phyloP scores from a whole-genome alignment of 2,113 vertebrate genomes.

The Penelope pileata region DNA sequence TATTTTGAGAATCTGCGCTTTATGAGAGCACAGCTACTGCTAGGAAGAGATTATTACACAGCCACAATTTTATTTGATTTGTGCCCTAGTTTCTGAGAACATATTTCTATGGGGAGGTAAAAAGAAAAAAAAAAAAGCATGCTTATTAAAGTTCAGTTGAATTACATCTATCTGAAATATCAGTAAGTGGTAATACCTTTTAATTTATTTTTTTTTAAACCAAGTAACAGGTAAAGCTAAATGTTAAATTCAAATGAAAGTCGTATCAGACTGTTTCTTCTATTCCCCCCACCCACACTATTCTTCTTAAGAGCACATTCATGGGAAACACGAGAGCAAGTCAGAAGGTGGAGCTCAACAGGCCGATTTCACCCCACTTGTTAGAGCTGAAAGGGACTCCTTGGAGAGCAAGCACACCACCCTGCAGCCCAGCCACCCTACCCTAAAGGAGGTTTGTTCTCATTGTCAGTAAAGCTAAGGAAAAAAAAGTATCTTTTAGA shows the following conservation, averaged over 20 bases:
- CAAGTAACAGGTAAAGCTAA: not conserved
- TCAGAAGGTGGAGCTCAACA: not conserved
- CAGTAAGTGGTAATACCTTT: not conserved
- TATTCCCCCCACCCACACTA: not conserved
- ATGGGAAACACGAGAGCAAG: not conserved
- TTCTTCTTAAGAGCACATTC: not conserved
- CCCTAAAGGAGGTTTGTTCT: not conserved
- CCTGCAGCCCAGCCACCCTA: not conserved
- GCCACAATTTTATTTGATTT: conserved; percentile 25
- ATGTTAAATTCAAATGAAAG: not conserved
- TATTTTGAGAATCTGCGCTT: not conserved
- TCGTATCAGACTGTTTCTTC: not conserved
- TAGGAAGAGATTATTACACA: conserved; percentile 17
- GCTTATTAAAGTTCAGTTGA: not conserved
- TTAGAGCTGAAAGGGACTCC: not conserved
- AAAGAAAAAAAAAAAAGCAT: not conserved
- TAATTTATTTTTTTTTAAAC: not conserved
- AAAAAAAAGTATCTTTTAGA: not conserved
- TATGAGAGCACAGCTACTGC: not conserved
- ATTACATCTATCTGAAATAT: not conserved
- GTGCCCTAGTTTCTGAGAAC: not conserved
- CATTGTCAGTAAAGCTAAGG: not conserved
- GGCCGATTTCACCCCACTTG: not conserved
- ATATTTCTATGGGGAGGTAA: not conserved
- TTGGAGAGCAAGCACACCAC: not conserved